Conservation (phyloP, 2,797 vertebrate genomes). For the Bucorvus abyssinicus region DNA sequence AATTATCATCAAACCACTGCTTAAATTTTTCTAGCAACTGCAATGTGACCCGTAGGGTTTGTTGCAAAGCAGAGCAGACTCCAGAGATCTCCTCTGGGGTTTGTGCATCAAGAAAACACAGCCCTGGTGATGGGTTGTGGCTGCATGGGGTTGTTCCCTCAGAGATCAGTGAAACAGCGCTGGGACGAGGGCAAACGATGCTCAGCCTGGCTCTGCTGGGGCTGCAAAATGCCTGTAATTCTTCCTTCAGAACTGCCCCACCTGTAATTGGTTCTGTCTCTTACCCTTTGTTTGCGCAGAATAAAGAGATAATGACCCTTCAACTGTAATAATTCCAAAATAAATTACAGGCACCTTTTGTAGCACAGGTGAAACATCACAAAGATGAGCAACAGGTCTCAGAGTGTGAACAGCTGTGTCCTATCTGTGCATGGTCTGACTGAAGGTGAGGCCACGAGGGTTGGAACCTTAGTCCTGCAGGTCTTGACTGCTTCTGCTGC, state of each 20-base stretch:
- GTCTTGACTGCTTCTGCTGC: background rate
- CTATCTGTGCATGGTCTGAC: too few relatives aligned
- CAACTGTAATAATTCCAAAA: background rate
- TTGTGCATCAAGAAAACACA: background rate
- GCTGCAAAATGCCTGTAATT: background rate
- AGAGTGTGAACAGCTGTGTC: background rate
- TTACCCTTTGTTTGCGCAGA: background rate
- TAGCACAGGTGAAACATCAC: background rate
- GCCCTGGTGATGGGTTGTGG: background rate
- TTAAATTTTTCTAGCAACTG: background rate
- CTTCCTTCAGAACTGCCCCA: background rate
- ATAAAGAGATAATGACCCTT: background rate
- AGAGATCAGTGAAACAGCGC: background rate
- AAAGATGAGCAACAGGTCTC: background rate
- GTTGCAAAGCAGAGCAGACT: background rate
- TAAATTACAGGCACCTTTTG: background rate
- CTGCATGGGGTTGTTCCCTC: background rate
- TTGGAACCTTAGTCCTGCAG: background rate
- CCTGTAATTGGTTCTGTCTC: rapidly evolving
- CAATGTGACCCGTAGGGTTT: background rate
- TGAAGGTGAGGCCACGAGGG: background rate
- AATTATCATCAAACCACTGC: background rate
- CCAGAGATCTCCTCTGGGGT: background rate
- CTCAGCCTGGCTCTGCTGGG: background rate
- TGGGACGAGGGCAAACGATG: rapidly evolving